These are phyloP conservation scores for Himalopsyche kuldschensis DNA, from an alignment of 2,888 invertebrate species.

Conservation along the genomic window DNA sequence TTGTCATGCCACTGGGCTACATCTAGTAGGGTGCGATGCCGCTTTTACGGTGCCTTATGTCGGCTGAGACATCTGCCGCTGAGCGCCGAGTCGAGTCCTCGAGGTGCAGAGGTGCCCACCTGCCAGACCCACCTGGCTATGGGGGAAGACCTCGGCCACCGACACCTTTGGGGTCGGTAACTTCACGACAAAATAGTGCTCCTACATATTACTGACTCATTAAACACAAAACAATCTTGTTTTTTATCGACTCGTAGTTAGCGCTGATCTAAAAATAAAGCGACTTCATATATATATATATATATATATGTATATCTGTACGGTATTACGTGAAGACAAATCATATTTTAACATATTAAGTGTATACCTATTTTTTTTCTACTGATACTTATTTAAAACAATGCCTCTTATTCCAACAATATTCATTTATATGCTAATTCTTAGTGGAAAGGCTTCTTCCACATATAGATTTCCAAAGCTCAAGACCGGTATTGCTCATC, in stretches of 20 bases:
- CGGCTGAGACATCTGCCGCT: slow-evolving; percentile 27
- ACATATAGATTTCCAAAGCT: too few relatives aligned
- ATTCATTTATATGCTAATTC: too few relatives aligned
- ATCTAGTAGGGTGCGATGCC: not conserved
- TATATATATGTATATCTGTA: too few relatives aligned
- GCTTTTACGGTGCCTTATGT: slow-evolving; percentile 24
- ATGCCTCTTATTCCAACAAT: too few relatives aligned
- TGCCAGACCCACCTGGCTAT: slow-evolving; percentile 19
- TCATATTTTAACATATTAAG: too few relatives aligned
- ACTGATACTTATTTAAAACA: too few relatives aligned
- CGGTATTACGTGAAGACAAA: too few relatives aligned
- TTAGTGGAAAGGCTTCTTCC: too few relatives aligned
- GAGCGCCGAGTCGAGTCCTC: not conserved
- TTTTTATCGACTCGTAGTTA: not conserved
- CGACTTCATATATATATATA: too few relatives aligned
- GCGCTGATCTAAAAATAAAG: not conserved
- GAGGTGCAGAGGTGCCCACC: slow-evolving; percentile 4
- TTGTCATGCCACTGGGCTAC: not conserved
- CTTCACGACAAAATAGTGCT: not conserved
- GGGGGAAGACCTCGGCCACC: not conserved
- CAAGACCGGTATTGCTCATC: too few relatives aligned
- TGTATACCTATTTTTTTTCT: too few relatives aligned
- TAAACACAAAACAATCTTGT: not conserved
- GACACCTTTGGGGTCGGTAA: not conserved
- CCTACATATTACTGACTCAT: not conserved